Evolutionary conservation across 2,888 invertebrate genomes (phyloP), one percentile per base, ranked within the genome.

Genomic region (Trachelus stipa): DNA sequence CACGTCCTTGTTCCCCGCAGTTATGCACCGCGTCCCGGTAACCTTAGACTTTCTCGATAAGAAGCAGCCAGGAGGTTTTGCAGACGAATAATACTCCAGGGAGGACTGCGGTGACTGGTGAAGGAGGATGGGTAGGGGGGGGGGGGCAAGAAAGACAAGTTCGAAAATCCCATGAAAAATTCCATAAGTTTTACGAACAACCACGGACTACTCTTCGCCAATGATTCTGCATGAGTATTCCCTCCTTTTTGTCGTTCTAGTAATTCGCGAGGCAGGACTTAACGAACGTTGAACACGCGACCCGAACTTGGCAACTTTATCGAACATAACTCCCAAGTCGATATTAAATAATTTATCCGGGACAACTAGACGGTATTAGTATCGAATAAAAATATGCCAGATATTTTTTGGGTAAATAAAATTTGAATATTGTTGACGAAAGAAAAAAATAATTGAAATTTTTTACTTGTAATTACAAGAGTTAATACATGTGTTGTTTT

Each of bases 401-500:
- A 23, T 56, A 6, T 15, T 6, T 23, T 23, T 2, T 0, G 23
- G 15, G 23, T 23, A 56, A 56, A 56, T 56, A 23, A 1, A 23
- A 23, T 56, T 56, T 12, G 0, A 1, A 56, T 56, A 56, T 56
- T 23, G 15, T 56, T 56, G 6, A 23, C 6, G 15, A 56, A 6
- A 56, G 6, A 40, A 15, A 40, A 37, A 40, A 15, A 12, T 11
- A 34, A 37, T 37, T 37, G 37, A 15, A 12, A 15, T 40, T 40
- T 1, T 9, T 23, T 23, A 1, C 1, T 12, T 6, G 9, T 0
- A 56, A 56, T 56, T 56, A 56, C 15, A 6, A 56, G 40, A 56
- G 9, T 83, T 76, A 79, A 82, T 82, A 76, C 79, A 76, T 40
- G 68, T 34, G 74, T 74, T 73, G 77, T 78, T 77, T 75, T 56